Evolutionary conservation across 30 jellyfish, hydroid and myxozoan genomes (phyloP).

Genomic region (Hydractinia echinata): DNA sequence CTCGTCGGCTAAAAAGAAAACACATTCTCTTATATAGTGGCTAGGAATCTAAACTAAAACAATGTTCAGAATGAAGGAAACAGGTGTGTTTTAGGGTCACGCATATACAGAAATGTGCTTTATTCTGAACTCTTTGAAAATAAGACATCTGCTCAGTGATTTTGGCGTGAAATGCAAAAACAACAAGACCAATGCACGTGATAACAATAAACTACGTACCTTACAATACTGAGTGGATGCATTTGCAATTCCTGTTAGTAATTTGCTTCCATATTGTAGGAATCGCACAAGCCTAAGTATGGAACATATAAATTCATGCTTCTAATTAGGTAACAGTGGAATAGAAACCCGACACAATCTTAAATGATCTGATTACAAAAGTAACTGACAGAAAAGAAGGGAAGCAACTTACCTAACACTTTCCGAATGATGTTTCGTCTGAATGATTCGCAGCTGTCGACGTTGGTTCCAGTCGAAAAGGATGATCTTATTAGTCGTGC

Average conservation of each 20-base stretch:
- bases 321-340: too few relatives aligned
- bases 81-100: not conserved
- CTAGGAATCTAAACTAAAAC: too few relatives aligned
- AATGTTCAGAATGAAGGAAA: too few relatives aligned
- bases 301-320: too few relatives aligned
- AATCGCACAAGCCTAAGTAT: constrained; percentile 37
- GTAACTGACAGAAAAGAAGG: too few relatives aligned
- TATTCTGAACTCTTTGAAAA: not conserved
- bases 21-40: not conserved
- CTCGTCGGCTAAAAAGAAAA: constrained; percentile 19
- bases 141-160: not conserved
- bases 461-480: constrained; percentile 68
- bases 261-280: constrained; percentile 56
- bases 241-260: constrained; percentile 71
- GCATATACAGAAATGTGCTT: not conserved
- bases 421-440: constrained; percentile 46
- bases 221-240: constrained; percentile 20
- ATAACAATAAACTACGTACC: not conserved
- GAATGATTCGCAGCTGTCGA: constrained; percentile 5
- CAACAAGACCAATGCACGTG: not conserved
- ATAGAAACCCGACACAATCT: not conserved
- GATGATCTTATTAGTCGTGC: constrained; percentile 36
- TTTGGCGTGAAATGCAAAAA: too few relatives aligned
- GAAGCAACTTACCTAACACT: constrained; percentile 41
- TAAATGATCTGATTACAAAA: not conserved